Evolutionary conservation across 2,797 vertebrate genomes (phyloP), one percentile per base, ranked within the genome.

Genomic region (Rhyacichthys aspro): DNA sequence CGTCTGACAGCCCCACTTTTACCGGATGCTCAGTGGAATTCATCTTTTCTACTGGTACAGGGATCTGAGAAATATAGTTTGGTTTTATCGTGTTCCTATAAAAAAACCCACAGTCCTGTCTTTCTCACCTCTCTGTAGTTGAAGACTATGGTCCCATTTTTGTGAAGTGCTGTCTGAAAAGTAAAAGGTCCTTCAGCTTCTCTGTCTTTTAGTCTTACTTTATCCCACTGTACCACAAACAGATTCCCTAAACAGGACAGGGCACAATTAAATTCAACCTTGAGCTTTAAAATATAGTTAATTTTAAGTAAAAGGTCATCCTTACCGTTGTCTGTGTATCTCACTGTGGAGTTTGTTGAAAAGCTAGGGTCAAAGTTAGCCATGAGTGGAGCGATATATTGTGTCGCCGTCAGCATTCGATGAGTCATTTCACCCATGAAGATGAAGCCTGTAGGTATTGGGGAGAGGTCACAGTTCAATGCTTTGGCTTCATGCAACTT

Each of bases 281-380:
- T 38, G 10, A 58, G 19, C 19, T 52, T 19, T 14, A 43, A 15
- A 33, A 33, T 17, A 4, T 1, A 1, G 14, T 9, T 1, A 0
- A 3, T 19, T 3, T 18, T 54, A 5, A 44, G 0, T 12, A 36
- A 23, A 46, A 66, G 50, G 34, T 47, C 12, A 23, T 9, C 18
- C 94, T 89, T 83, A 98, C 97, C 97, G 0, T 98, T 97, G 86
- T 98, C 97, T 37, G 91, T 88, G 81, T 96, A 98, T 66, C 82
- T 91, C 36, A 98, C 91, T 0, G 96, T 98, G 36, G 97, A 98
- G 76, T 95, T 94, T 18, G 71, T 89, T 18, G 96, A 96, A 82
- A 91, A 97, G 81, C 97, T 94, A 34, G 97, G 97, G 87, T 98
- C 96, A 84, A 99, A 99, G 90, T 99, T 98, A 70, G 97, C 97